These are phyloP conservation scores for Ectropis grisescens DNA, from an alignment of 1,140 invertebrate genomes.

Conservation along the genomic window DNA sequence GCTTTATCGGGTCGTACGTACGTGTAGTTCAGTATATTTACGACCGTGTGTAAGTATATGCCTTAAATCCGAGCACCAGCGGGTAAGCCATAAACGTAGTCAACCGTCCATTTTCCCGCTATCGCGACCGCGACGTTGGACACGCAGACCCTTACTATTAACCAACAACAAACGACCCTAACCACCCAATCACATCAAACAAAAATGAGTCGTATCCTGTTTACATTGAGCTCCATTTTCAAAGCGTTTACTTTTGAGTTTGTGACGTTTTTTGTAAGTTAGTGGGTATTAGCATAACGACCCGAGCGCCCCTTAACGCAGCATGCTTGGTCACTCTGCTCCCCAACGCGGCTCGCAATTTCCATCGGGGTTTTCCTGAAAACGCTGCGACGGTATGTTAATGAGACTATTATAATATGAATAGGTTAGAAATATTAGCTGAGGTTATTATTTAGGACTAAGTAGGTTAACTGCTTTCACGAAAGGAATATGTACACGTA, in stretches of 20 bases:
- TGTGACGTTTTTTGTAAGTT: background rate
- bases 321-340: constrained; percentile 65
- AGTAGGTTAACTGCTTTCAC: too few species aligned
- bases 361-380: constrained; percentile 45
- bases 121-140: constrained; percentile 49
- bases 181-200: too few species aligned
- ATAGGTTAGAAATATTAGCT: too few species aligned
- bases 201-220: background rate
- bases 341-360: constrained; percentile 56
- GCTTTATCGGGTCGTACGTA: constrained; percentile 29
- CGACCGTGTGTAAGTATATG: constrained; percentile 27
- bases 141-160: constrained; percentile 37
- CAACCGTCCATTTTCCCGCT: constrained; percentile 63
- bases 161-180: constrained; percentile 10
- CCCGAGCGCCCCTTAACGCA: constrained; percentile 58
- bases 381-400: constrained; percentile 23
- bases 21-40: constrained; percentile 32
- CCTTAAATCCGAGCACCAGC: constrained; percentile 47
- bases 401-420: background rate
- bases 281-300: constrained; percentile 60
- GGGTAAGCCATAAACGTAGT: constrained; percentile 61
- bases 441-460: too few species aligned
- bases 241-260: background rate
- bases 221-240: constrained; percentile 6
- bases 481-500: too few species aligned